Evolutionary conservation across 2,797 vertebrate genomes (phyloP).

Genomic region (Pelochelys cantorii): DNA sequence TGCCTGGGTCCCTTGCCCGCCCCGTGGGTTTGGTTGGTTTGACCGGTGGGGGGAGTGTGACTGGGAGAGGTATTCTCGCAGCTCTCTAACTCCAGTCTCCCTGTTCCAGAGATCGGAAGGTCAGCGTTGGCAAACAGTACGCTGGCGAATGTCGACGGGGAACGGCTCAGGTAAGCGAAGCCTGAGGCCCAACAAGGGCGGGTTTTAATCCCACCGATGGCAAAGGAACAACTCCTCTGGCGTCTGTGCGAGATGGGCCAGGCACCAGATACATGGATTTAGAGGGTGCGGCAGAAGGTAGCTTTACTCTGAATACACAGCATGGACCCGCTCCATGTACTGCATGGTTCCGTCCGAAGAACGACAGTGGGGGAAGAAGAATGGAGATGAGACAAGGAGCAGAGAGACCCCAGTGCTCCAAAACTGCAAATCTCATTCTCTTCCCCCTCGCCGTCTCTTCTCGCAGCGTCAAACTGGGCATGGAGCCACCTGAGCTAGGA

Average conservation of each 20-base stretch:
- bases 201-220: no score
- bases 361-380: neutral
- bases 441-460: no score
- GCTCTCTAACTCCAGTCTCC: constrained; percentile 13
- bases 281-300: neutral
- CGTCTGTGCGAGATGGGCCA: neutral
- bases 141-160: constrained; percentile 48
- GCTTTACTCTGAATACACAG: neutral
- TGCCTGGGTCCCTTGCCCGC: no score
- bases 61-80: neutral
- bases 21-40: no score
- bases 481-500: neutral
- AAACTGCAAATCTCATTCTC: neutral
- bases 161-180: neutral
- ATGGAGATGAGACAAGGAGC: neutral
- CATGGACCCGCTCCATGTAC: neutral
- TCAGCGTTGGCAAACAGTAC: constrained; percentile 50
- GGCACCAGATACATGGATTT: neutral
- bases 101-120: neutral
- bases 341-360: neutral
- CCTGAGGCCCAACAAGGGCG: no score
- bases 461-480: no score
- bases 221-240: neutral
- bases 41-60: no score
- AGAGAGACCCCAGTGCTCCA: neutral